A percentile compares a stretch with the other conserved stretches of the same genome.
Evolutionary conservation across 1,140 invertebrate genomes (phyloP).

Genomic region (Drosophila aff.): DNA sequence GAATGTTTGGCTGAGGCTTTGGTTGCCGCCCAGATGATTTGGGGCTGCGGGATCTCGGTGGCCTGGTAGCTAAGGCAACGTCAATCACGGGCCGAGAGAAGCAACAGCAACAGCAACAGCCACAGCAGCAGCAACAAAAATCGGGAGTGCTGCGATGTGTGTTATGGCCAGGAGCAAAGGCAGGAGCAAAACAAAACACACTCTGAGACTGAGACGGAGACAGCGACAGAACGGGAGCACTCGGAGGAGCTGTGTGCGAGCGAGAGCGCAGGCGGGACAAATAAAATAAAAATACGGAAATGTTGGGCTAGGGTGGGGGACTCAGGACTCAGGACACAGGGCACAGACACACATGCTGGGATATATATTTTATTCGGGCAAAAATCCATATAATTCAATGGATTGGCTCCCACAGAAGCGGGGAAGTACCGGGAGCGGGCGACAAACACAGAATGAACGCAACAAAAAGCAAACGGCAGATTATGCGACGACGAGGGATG

Average conservation of each 20-base stretch:
- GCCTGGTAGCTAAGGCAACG: conserved; percentile 70
- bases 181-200: conserved; percentile 61
- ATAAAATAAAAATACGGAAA: conserved; percentile 75
- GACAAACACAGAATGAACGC: conserved; percentile 69
- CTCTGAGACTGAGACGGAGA: conserved; percentile 29
- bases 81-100: conserved; percentile 67
- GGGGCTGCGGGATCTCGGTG: conserved; percentile 39
- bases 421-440: conserved; percentile 12
- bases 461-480: conserved; percentile 80
- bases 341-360: conserved; percentile 28
- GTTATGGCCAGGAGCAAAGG: conserved; percentile 47
- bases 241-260: conserved; percentile 20
- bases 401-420: conserved; percentile 57
- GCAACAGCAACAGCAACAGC: conserved; percentile 39
- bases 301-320: conserved; percentile 62
- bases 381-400: conserved; percentile 83
- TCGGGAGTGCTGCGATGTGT: conserved; percentile 42
- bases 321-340: neutral
- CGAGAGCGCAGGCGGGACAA: conserved; percentile 45
- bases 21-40: conserved; percentile 84
- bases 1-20: conserved; percentile 64
- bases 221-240: neutral
- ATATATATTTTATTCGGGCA: conserved; percentile 70
- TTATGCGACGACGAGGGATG: conserved; percentile 51
- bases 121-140: conserved; percentile 46